A percentile compares a stretch with the other conserved stretches of the same genome.
These are phyloP conservation scores for Chauna torquata DNA, from an alignment of 2,113 vertebrate genomes.

Conservation along the genomic window DNA sequence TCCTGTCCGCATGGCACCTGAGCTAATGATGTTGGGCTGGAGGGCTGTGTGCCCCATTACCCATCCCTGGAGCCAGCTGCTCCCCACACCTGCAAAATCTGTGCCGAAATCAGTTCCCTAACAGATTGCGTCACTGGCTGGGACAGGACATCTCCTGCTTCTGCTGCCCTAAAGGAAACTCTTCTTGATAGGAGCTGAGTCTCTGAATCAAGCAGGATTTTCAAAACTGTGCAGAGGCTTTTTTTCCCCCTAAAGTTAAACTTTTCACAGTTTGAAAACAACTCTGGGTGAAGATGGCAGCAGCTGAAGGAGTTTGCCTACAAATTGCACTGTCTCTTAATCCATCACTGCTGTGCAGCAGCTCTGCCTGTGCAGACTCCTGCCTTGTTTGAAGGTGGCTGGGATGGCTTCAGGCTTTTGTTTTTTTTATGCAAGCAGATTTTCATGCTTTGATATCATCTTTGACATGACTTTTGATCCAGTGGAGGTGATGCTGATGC, in stretches of 20 bases:
- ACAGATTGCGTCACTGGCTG: not conserved
- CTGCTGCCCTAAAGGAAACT: not conserved
- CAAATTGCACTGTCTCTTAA: not conserved
- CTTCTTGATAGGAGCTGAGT: not conserved
- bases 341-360: not conserved
- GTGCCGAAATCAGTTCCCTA: not conserved
- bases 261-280: constrained; percentile 29
- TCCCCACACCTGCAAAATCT: not conserved
- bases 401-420: constrained; percentile 56
- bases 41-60: not conserved
- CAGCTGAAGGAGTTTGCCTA: constrained; percentile 13
- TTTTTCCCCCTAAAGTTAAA: not conserved
- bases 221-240: not conserved
- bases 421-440: constrained; percentile 54
- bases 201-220: not conserved
- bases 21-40: not conserved
- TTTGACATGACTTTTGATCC: constrained; percentile 60
- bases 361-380: not conserved
- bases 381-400: not conserved
- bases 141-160: not conserved
- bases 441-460: constrained; percentile 55
- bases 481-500: constrained; percentile 26
- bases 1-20: not conserved
- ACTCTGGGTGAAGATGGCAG: not conserved
- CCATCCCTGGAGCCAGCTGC: not conserved